These are phyloP conservation scores for Thecophora atra DNA, from an alignment of 2,888 invertebrate species.

Conservation along the genomic window DNA sequence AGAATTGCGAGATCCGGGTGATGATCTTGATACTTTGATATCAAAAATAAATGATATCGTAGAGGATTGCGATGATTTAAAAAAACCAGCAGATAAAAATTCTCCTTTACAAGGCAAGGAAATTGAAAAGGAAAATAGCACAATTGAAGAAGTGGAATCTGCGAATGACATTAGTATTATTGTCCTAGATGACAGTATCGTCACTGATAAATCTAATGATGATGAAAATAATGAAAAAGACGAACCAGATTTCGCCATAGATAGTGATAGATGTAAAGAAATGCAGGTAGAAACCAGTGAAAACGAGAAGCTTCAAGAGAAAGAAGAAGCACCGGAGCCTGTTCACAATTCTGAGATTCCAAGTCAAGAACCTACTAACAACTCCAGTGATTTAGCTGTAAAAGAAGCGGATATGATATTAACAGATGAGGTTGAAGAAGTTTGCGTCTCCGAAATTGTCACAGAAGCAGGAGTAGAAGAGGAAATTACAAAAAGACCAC, in stretches of 20 bases:
- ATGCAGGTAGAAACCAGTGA: no score
- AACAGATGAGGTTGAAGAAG: conserved; percentile 9
- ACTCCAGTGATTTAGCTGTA: no score
- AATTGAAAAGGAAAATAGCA: not conserved
- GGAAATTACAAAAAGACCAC: not conserved
- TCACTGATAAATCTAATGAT: conserved; percentile 5
- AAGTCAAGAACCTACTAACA: no score
- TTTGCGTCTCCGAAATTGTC: not conserved
- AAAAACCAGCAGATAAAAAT: not conserved
- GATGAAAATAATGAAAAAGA: not conserved
- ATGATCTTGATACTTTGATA: conserved; percentile 52
- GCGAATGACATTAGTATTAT: conserved; percentile 28
- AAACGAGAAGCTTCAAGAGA: no score
- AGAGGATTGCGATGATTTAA: conserved; percentile 50
- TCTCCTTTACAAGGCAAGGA: not conserved
- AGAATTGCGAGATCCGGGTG: conserved; percentile 48
- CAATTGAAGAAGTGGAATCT: conserved; percentile 1
- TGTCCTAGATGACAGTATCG: conserved; percentile 21
- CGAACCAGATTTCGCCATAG: no score
- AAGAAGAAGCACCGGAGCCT: no score
- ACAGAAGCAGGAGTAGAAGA: not conserved
- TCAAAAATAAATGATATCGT: conserved; percentile 54
- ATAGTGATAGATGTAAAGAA: no score
- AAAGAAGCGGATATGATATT: not conserved
- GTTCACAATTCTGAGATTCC: no score